These are phyloP conservation scores for Drosophila stalkeri DNA, from an alignment of 2,888 invertebrate species.

Conservation along the genomic window DNA sequence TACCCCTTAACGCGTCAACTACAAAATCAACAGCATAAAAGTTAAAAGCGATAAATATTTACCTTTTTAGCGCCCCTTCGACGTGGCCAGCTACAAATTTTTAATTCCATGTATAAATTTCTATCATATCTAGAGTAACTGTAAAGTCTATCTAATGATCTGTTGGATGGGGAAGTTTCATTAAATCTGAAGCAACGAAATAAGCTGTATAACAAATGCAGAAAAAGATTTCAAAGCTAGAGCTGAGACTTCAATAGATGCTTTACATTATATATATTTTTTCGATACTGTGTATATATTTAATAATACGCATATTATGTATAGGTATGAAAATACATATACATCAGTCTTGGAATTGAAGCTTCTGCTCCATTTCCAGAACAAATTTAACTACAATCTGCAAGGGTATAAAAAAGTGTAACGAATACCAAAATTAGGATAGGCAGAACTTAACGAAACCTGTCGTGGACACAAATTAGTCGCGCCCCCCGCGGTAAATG, in stretches of 20 bases:
- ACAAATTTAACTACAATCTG: not conserved
- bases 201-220: not conserved
- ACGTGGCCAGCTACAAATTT: conserved; percentile 14
- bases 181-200: conserved; percentile 5
- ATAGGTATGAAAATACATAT: not conserved
- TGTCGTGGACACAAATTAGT: conserved; percentile 66
- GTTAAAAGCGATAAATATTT: conserved; percentile 48
- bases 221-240: not conserved
- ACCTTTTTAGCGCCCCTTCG: conserved; percentile 40
- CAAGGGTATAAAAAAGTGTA: conserved; percentile 54
- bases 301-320: not conserved
- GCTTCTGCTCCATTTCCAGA: not conserved
- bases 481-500: conserved; percentile 59
- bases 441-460: conserved; percentile 39
- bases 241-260: not conserved
- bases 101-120: conserved; percentile 55
- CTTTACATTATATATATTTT: not conserved
- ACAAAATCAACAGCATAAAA: conserved; percentile 45
- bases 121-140: conserved; percentile 68
- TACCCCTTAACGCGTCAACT: conserved; percentile 38
- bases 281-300: not conserved
- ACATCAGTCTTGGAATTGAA: not conserved
- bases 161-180: conserved; percentile 60
- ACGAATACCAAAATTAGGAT: conserved; percentile 70
- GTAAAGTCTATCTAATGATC: conserved; percentile 84